Conservation (phyloP, 1,140 invertebrate species). For the Drosophila sp. region DNA sequence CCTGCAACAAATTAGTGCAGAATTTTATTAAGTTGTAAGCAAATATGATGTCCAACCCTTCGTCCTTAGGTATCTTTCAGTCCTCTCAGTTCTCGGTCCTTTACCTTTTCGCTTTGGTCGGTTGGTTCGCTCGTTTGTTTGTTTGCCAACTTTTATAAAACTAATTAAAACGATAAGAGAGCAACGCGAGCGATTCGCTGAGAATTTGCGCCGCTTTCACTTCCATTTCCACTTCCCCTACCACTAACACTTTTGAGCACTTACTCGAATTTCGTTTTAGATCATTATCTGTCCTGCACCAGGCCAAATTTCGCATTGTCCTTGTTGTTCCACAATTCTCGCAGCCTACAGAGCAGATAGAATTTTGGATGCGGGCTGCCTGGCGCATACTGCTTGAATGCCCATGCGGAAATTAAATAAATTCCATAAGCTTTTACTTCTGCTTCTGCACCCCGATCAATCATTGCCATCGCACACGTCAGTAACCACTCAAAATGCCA, state of each 20-base stretch:
- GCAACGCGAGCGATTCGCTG: conserved; percentile 27
- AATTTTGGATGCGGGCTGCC: conserved; percentile 13
- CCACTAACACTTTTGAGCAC: conserved; percentile 2
- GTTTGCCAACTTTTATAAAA: conserved; percentile 67
- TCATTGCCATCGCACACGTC: conserved; percentile 50
- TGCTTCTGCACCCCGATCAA: conserved; percentile 33
- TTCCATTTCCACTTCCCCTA: too few relatives aligned
- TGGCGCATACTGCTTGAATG: conserved; percentile 49
- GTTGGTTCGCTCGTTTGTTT: conserved; percentile 34
- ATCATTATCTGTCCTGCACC: conserved; percentile 58
- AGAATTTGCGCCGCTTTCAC: conserved; percentile 25
- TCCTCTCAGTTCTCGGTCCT: neutral
- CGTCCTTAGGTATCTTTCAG: neutral
- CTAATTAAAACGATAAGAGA: conserved; percentile 77
- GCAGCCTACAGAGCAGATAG: conserved; percentile 25
- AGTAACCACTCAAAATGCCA: conserved; percentile 59
- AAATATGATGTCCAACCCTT: conserved; percentile 25
- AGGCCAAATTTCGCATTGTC: conserved; percentile 23
- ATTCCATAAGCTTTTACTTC: conserved; percentile 52
- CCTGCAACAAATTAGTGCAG: conserved; percentile 22
- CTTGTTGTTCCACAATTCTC: conserved; percentile 40
- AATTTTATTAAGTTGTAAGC: conserved; percentile 25
- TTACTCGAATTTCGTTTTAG: conserved; percentile 24
- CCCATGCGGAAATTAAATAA: conserved; percentile 75
- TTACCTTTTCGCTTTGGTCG: neutral